Percentiles rank a stretch among this genome's conserved stretches.
Conservation (phyloP, 2,797 vertebrate species). For the Rhinella marina region DNA sequence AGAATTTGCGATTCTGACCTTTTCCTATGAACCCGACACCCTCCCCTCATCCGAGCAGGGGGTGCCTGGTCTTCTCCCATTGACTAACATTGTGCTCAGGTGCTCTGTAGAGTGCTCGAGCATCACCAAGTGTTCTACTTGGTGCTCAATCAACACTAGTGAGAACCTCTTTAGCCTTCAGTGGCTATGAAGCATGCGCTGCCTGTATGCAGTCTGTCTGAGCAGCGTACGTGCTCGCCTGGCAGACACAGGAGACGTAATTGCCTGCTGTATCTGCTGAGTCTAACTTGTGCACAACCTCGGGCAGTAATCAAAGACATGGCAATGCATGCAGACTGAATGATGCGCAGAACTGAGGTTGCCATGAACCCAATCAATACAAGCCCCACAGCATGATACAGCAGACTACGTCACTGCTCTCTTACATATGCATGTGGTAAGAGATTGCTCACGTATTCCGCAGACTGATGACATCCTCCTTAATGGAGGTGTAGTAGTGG, state of each 20-base stretch:
- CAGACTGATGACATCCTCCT: background rate
- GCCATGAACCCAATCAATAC: slow-evolving; percentile 6
- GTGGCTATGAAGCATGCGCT: background rate
- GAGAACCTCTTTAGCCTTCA: too few relatives aligned
- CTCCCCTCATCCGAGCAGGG: too few relatives aligned
- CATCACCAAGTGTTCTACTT: too few relatives aligned
- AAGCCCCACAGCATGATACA: slow-evolving; percentile 8
- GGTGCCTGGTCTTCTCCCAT: too few relatives aligned
- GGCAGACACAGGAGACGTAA: background rate
- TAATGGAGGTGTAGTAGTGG: background rate
- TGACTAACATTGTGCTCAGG: too few relatives aligned
- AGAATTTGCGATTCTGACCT: too few relatives aligned
- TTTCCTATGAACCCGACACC: too few relatives aligned
- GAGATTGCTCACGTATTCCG: background rate
- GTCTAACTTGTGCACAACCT: background rate
- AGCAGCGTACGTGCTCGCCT: background rate
- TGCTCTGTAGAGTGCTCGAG: too few relatives aligned
- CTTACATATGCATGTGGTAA: background rate
- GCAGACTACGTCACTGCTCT: slow-evolving; percentile 7
- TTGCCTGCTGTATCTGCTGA: background rate
- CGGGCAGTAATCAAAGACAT: slow-evolving; percentile 12
- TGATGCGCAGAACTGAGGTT: background rate
- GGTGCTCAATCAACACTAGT: too few relatives aligned
- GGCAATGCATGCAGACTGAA: background rate
- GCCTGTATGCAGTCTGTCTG: background rate